A percentile compares a stretch with the other conserved stretches of the same genome.
Evolutionary conservation across 2,797 vertebrate species (phyloP).

Genomic region (Siniperca scherzeri): DNA sequence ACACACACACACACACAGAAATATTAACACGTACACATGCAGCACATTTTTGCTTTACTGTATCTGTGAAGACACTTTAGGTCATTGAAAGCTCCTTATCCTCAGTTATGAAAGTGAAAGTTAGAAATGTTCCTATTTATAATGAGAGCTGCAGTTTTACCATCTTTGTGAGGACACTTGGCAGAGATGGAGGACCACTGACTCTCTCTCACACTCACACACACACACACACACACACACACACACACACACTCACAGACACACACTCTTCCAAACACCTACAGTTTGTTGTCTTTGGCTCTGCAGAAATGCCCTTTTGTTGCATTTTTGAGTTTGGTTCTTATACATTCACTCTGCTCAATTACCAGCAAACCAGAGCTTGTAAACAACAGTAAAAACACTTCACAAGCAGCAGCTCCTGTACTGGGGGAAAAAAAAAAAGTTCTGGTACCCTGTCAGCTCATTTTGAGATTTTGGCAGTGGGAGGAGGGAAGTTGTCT

Average conservation of each 20-base stretch:
- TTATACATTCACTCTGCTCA: constrained; percentile 19
- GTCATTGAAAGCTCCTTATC: constrained; percentile 32
- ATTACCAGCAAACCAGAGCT: constrained; percentile 41
- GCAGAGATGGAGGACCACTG: neutral
- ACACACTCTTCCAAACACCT: constrained; percentile 8
- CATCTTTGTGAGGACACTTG: constrained; percentile 23
- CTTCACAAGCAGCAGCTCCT: constrained; percentile 34
- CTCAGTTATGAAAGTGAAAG: neutral
- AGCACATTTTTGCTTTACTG: constrained; percentile 5
- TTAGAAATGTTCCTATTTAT: constrained; percentile 7
- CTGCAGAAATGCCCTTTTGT: constrained; percentile 22
- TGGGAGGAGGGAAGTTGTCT: constrained; percentile 25
- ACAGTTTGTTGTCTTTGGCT: constrained; percentile 19
- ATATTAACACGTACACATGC: constrained; percentile 31
- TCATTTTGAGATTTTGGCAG: constrained; percentile 38
- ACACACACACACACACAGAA: constrained; percentile 17
- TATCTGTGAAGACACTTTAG: constrained; percentile 29
- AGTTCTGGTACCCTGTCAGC: constrained; percentile 45
- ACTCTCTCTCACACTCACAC: constrained; percentile 7
- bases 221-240: constrained; percentile 5
- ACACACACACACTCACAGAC: constrained; percentile 14
- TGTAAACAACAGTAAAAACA: constrained; percentile 41
- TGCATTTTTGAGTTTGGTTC: constrained; percentile 15
- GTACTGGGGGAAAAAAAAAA: neutral
- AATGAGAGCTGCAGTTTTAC: constrained; percentile 15